A percentile compares a stretch with the other conserved stretches of the same genome.
Evolutionary conservation across 1,140 invertebrate genomes (phyloP).

Genomic region (Bombus sylvicola): DNA sequence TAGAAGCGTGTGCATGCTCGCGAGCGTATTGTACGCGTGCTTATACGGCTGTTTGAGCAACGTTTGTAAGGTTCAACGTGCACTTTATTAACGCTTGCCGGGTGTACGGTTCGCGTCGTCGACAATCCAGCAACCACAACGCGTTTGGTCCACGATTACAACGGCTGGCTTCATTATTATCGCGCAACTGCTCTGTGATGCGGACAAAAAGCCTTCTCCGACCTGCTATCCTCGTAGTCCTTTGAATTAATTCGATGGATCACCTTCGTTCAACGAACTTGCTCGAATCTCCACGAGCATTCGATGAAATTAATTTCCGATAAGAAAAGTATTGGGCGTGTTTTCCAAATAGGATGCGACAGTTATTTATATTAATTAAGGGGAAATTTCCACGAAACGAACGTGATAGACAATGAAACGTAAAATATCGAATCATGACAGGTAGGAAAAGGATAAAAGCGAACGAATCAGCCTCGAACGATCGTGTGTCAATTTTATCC

Average conservation of each 20-base stretch:
- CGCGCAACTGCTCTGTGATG: conserved; percentile 8
- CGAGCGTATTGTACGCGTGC: conserved; percentile 14
- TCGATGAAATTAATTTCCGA: not conserved
- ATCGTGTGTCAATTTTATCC: not conserved
- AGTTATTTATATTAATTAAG: not conserved
- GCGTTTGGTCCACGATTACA: conserved; percentile 18
- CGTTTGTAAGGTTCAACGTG: conserved; percentile 37
- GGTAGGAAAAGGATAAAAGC: not conserved
- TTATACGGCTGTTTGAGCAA: conserved; percentile 14
- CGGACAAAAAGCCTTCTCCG: conserved; percentile 49
- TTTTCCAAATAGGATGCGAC: not conserved
- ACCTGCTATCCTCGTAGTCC: not conserved
- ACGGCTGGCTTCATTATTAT: conserved; percentile 46
- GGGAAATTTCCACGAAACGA: not conserved
- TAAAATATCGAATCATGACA: not conserved
- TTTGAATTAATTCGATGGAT: conserved; percentile 50
- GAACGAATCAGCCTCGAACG: too few relatives aligned
- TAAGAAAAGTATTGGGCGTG: not conserved
- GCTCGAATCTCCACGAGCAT: not conserved
- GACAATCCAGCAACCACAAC: conserved; percentile 45
- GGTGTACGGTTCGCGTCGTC: conserved; percentile 29
- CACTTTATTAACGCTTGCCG: conserved; percentile 43
- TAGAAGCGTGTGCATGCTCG: not conserved
- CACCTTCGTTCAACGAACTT: conserved; percentile 6
- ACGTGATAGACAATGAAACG: not conserved